Percentiles rank a stretch among this genome's conserved stretches.
Evolutionary conservation across 2,797 vertebrate species (phyloP).

Genomic region (Cossypha heuglini): DNA sequence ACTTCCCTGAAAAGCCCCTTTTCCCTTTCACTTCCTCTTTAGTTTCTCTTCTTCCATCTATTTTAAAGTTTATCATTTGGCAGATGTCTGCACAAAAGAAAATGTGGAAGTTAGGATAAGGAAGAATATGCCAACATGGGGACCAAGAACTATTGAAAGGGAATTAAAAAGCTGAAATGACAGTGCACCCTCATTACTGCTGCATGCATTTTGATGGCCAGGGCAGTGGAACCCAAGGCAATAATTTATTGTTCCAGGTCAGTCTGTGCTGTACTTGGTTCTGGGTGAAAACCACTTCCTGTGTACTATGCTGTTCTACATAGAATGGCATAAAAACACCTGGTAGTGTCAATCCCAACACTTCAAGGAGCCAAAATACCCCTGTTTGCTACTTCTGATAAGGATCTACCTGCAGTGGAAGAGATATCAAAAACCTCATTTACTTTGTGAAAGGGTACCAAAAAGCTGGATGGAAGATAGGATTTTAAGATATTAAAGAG

Average conservation of each 20-base stretch:
- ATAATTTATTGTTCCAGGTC: background rate
- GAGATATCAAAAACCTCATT: background rate
- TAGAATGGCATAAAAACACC: background rate
- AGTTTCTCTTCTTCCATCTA: conserved; percentile 73
- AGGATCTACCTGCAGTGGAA: background rate
- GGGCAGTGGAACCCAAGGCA: background rate
- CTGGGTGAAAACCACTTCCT: background rate
- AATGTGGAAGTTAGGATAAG: background rate
- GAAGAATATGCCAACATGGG: background rate
- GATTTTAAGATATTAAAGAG: background rate
- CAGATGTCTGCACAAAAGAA: conserved; percentile 45
- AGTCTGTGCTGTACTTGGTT: background rate
- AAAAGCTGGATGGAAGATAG: background rate
- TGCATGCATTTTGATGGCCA: background rate
- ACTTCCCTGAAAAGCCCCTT: conserved; percentile 82
- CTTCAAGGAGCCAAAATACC: background rate
- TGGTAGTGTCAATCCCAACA: background rate
- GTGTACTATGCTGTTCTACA: background rate
- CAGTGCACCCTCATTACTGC: background rate
- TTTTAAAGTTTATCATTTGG: conserved; percentile 68
- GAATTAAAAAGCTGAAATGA: background rate
- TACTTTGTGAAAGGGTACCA: background rate
- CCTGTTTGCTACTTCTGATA: background rate
- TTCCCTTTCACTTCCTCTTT: conserved; percentile 84
- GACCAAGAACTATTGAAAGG: background rate